Base-by-base conservation (phyloP, 1,140 invertebrate species). In the Papilio aristodemus region DNA sequence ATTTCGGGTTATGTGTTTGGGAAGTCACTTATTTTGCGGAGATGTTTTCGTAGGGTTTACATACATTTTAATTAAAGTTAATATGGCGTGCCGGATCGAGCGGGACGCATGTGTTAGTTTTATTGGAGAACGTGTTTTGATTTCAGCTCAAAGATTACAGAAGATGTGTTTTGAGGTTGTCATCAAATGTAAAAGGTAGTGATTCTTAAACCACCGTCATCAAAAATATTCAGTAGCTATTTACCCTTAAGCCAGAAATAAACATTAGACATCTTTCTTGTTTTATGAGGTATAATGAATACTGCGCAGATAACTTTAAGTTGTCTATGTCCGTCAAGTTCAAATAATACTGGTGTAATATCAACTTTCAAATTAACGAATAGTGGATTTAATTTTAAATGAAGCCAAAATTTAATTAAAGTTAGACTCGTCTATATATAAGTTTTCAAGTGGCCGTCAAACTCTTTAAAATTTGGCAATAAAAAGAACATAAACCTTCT, bases 1-100 rank as follows among this genome's bases (percentile, higher is more conserved):
- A 91, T 91, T 91, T 89, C 84, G 77, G 80, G 84, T 90, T 90
- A 90, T 89, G 86, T 84, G 80, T 90, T 90, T 83, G 79, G 87
- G 84, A 86, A 87, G 83, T 87, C 79, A 85, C 76, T 89, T 86
- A 85, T 84, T 88, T 86, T 83, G 79, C 76, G 76, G 77, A 71
- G 75, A 76, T 69, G 69, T 81, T 79, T 83, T 75, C 73, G 74
- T 71, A 75, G 85, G 83, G 85, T 86, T 86, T 86, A 86, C 84
- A 84, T 85, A 81, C 78, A 78, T 84, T 84, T 87, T 90, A 86
- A 90, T 90, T 90, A 88, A 83, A 80, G 77, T 57, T 78, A 60
- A 74, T 74, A 71, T 78, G 78, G 78, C 73, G 74, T 43, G 57
- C 67, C 67, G 67, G 71, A 39, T 46, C 59, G 46, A 37, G 11